phyloP scores from a whole-genome alignment of 2,797 vertebrate species.

The Labroides dimidiatus region DNA sequence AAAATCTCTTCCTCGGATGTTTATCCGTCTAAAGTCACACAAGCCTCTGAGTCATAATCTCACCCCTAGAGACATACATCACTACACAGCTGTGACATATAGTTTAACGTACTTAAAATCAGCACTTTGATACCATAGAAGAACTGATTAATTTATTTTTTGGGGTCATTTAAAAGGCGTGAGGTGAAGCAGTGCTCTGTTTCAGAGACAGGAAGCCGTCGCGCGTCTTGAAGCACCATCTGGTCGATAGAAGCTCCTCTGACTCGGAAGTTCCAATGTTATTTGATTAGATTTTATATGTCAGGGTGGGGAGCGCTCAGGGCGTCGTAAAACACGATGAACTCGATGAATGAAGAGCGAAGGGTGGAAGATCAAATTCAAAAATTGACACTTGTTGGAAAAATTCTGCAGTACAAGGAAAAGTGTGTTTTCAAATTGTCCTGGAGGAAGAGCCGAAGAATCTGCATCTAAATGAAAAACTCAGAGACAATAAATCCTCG shows the following conservation, averaged over 20 bases:
- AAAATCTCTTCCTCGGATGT: constrained; percentile 42
- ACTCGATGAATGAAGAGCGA: constrained; percentile 2
- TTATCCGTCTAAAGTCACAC: constrained; percentile 27
- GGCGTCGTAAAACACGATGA: constrained; percentile 50
- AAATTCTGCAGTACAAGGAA: neutral
- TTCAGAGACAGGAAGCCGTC: constrained; percentile 38
- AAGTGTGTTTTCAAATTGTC: neutral
- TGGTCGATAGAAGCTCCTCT: constrained; percentile 52
- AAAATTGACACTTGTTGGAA: neutral
- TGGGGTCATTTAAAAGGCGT: neutral
- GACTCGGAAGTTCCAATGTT: constrained; percentile 26
- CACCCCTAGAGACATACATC: neutral
- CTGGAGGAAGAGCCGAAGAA: neutral
- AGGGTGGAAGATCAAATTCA: neutral
- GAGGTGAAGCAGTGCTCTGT: neutral
- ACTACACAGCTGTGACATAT: neutral
- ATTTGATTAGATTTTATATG: constrained; percentile 70
- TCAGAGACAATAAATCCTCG: neutral
- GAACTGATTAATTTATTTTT: no score
- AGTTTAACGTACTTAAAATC: neutral
- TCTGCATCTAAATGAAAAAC: neutral
- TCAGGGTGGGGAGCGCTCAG: constrained; percentile 46
- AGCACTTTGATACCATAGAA: neutral
- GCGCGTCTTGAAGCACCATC: constrained; percentile 54
- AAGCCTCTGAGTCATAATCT: neutral